Evolutionary conservation across 2,888 invertebrate genomes (phyloP).

Genomic region (Allophyes oxyacanthae): DNA sequence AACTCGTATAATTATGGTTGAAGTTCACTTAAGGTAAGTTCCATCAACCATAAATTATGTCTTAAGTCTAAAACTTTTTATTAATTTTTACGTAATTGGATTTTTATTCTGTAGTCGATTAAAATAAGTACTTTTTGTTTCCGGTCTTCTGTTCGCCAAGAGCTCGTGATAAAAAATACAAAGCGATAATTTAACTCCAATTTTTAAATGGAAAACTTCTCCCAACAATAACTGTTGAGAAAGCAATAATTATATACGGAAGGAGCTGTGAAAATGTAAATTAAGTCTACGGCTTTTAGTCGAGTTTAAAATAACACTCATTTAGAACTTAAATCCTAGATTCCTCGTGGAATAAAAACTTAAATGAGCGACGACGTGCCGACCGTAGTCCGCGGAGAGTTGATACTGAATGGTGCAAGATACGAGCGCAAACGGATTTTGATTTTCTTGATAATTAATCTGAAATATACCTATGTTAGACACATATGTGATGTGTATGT

Average conservation of each 20-base stretch:
- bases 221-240: conserved; percentile 36
- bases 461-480: too few relatives aligned
- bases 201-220: conserved; percentile 37
- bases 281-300: conserved; percentile 56
- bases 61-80: too few relatives aligned
- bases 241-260: conserved; percentile 54
- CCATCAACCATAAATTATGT: too few relatives aligned
- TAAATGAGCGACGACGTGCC: conserved; percentile 72
- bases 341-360: conserved; percentile 72
- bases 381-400: conserved; percentile 57
- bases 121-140: too few relatives aligned
- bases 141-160: too few relatives aligned
- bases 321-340: conserved; percentile 70
- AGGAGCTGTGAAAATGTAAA: conserved; percentile 60
- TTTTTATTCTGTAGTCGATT: too few relatives aligned
- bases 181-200: conserved; percentile 22
- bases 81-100: too few relatives aligned
- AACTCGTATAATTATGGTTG: too few relatives aligned
- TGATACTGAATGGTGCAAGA: conserved; percentile 27
- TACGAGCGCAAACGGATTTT: neutral
- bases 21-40: too few relatives aligned
- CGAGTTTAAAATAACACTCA: conserved; percentile 70
- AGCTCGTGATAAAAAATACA: conserved; percentile 13
- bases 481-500: too few relatives aligned
- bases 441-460: too few relatives aligned